These are phyloP conservation scores for Hedya salicella DNA, from an alignment of 2,888 invertebrate genomes.

Conservation along the genomic window DNA sequence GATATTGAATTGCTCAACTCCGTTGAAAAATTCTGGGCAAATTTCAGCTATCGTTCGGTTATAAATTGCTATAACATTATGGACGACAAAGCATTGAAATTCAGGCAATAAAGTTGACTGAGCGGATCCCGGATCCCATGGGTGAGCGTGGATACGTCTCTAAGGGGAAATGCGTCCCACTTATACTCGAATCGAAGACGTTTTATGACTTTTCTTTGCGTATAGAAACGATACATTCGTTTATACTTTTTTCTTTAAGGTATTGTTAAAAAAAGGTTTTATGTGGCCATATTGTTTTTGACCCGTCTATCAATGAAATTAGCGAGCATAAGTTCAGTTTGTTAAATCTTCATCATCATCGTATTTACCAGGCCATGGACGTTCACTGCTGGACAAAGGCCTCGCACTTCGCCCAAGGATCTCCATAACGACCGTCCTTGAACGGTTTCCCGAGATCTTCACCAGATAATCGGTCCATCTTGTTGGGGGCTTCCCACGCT, in stretches of 20 bases:
- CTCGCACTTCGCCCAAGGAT: too few relatives aligned
- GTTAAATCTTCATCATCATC: too few relatives aligned
- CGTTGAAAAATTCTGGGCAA: constrained; percentile 46
- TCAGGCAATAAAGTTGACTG: constrained; percentile 72
- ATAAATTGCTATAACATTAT: constrained; percentile 68
- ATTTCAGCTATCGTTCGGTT: constrained; percentile 50
- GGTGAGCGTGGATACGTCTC: constrained; percentile 69
- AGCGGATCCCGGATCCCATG: constrained; percentile 65
- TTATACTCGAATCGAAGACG: constrained; percentile 69
- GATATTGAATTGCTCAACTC: constrained; percentile 44
- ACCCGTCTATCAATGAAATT: too few relatives aligned
- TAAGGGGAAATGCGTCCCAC: constrained; percentile 70
- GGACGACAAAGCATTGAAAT: constrained; percentile 72
- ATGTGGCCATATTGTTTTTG: not conserved
- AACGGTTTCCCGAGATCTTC: too few relatives aligned
- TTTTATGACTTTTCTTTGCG: constrained; percentile 60
- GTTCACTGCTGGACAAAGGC: too few relatives aligned
- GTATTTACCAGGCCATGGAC: too few relatives aligned
- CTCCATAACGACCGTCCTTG: too few relatives aligned
- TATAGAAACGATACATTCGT: constrained; percentile 45
- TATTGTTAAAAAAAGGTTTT: not conserved
- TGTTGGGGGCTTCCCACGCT: too few relatives aligned
- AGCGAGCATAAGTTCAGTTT: too few relatives aligned
- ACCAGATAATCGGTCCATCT: too few relatives aligned
- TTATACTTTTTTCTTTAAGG: not conserved